Evolutionary conservation across 2,888 invertebrate species (phyloP), one percentile per base, ranked within the genome.

Genomic region (Muschampia plurimacula): DNA sequence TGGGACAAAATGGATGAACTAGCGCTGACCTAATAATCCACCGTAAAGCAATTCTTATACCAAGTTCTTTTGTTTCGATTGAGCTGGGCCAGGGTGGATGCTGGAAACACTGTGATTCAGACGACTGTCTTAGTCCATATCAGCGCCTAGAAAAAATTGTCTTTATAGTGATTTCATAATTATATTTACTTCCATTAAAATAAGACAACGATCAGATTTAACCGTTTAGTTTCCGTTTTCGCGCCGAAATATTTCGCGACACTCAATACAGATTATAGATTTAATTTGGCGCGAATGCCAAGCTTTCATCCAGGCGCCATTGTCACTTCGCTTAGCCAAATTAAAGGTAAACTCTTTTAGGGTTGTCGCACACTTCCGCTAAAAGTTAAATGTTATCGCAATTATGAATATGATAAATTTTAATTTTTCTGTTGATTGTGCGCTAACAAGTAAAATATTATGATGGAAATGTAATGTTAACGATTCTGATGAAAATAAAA

Each of bases 211-310:
- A 65, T 65, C 65, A 59, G n/a, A 70, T 65, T 59, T 36, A 13
- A 46, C 65, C 32, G 6, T 12, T 49, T n/a, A 46, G 36, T 39
- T 65, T 65, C 44, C 39, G 32, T 28, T 59, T 59, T 57, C 41
- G 39, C 39, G 49, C 49, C 32, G 28, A 13, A 57, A 71, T 71
- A 59, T 71, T 71, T 66, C 70, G 36, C n/a, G 65, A 80, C 82
- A 74, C 74, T 75, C 75, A 77, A 82, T 82, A 82, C 80, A 83
- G 83, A 85, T 85, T 85, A 84, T 84, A 83, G 80, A 83, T 85
- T 85, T 84, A 84, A 84, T 85, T 84, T 83, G 71, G 74, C 75
- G 77, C 79, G 78, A 77, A 76, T 77, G 76, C 74, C 74, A n/a
- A 59, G 70, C 74, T 32, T 44, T 55, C 65, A 71, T 71, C 65